Conservation (phyloP, 2,113 vertebrate species). For the Ascaphus truei region DNA sequence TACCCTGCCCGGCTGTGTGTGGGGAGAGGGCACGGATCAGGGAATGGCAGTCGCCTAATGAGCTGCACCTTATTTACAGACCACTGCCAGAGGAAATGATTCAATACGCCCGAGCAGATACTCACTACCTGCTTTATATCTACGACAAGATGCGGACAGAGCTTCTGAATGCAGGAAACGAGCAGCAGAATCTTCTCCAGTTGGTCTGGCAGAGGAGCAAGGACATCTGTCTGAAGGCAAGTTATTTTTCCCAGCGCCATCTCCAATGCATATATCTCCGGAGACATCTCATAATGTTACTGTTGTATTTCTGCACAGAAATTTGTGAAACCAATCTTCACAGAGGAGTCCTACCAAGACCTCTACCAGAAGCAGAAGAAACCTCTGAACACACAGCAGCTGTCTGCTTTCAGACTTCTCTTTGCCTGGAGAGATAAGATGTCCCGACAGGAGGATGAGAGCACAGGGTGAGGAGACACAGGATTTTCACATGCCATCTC, state of each 20-base stretch:
- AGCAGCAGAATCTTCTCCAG: conserved; percentile 72
- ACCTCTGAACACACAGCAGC: conserved; percentile 87
- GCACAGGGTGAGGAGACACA: conserved; percentile 75
- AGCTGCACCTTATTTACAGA: conserved; percentile 51
- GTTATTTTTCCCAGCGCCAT: too few relatives aligned
- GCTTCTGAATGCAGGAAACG: conserved; percentile 70
- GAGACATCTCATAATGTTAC: too few relatives aligned
- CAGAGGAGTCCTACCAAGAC: conserved; percentile 90
- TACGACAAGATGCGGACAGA: conserved; percentile 77
- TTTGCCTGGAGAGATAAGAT: conserved; percentile 90
- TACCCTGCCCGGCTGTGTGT: background rate
- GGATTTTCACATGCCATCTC: background rate
- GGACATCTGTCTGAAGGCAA: conserved; percentile 86
- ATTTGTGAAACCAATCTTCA: conserved; percentile 89
- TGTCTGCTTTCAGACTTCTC: conserved; percentile 83
- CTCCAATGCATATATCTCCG: too few relatives aligned
- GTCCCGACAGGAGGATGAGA: conserved; percentile 88
- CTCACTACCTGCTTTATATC: conserved; percentile 91
- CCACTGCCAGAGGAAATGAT: conserved; percentile 93
- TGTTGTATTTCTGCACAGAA: conserved; percentile 59
- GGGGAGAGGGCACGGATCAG: too few relatives aligned
- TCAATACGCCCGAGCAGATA: conserved; percentile 83
- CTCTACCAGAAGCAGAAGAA: conserved; percentile 87
- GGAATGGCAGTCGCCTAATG: background rate
- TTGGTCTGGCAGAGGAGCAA: conserved; percentile 87